Conservation (phyloP, 1,140 invertebrate genomes). For the Plodia interpunctella region DNA sequence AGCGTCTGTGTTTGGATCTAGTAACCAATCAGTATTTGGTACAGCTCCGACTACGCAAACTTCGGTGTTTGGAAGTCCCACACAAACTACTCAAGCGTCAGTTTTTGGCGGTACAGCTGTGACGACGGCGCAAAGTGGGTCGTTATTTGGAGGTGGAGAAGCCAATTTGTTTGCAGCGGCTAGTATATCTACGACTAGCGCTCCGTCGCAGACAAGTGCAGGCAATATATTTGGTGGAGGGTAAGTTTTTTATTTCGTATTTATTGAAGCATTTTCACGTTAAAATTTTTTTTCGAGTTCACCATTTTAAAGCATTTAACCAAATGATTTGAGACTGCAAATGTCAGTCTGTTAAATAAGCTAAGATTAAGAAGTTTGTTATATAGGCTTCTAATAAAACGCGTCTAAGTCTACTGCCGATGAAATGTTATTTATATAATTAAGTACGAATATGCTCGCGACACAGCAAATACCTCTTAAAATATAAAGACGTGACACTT, state of each 20-base stretch:
- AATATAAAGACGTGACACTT: too few relatives aligned
- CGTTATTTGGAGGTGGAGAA: slow-evolving; percentile 47
- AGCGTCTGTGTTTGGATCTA: slow-evolving; percentile 30
- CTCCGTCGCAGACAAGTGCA: slow-evolving; percentile 35
- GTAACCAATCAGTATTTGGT: slow-evolving; percentile 36
- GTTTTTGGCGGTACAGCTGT: slow-evolving; percentile 26
- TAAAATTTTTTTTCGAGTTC: too few relatives aligned
- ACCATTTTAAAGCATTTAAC: too few relatives aligned
- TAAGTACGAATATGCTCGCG: too few relatives aligned
- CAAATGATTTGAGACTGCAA: too few relatives aligned
- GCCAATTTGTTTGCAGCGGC: slow-evolving; percentile 52
- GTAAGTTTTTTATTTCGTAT: slow-evolving; percentile 25
- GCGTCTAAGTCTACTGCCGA: too few relatives aligned
- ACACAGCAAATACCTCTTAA: too few relatives aligned
- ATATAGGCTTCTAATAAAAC: too few relatives aligned
- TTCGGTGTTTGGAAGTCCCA: slow-evolving; percentile 18
- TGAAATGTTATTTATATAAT: too few relatives aligned
- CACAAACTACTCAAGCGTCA: slow-evolving; percentile 19
- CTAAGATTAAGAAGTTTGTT: too few relatives aligned
- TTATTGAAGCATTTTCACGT: too few relatives aligned
- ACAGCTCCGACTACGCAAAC: slow-evolving; percentile 17
- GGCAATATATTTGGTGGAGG: slow-evolving; percentile 59
- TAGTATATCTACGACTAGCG: slow-evolving; percentile 58
- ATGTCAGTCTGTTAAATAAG: too few relatives aligned
- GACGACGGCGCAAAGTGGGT: slow-evolving; percentile 35